These are phyloP conservation scores for Pangasius macronema DNA, from an alignment of 2,797 vertebrate species.

Conservation along the genomic window DNA sequence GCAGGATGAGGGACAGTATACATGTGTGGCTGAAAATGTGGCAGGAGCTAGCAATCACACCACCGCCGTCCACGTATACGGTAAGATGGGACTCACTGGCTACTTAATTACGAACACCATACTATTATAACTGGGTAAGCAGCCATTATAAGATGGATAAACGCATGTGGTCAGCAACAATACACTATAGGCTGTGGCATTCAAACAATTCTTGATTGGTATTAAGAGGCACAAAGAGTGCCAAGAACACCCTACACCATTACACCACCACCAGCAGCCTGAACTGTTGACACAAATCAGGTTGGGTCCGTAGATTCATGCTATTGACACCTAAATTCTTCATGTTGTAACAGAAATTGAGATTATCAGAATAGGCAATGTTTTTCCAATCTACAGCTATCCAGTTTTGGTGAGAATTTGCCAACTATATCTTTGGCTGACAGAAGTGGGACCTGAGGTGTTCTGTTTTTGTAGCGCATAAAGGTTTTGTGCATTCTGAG, in stretches of 20 bases:
- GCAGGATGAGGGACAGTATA: constrained; percentile 87
- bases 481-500: neutral
- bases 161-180: neutral
- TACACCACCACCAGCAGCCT: neutral
- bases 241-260: neutral
- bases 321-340: neutral
- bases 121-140: neutral
- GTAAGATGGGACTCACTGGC: constrained; percentile 70
- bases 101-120: neutral
- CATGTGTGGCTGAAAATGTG: constrained; percentile 87
- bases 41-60: constrained; percentile 87
- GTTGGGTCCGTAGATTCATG: neutral
- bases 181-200: neutral
- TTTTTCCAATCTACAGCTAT: neutral
- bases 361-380: neutral
- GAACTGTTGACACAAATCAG: neutral
- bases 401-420: neutral
- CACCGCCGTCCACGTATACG: constrained; percentile 82
- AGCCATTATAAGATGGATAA: neutral
- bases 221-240: neutral
- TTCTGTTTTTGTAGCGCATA: neutral
- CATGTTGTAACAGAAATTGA: neutral
- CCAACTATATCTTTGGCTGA: neutral
- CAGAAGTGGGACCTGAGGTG: neutral
- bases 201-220: neutral